Base-by-base conservation (phyloP, 2,113 vertebrate genomes). In the Ivindomyrus marchei region DNA sequence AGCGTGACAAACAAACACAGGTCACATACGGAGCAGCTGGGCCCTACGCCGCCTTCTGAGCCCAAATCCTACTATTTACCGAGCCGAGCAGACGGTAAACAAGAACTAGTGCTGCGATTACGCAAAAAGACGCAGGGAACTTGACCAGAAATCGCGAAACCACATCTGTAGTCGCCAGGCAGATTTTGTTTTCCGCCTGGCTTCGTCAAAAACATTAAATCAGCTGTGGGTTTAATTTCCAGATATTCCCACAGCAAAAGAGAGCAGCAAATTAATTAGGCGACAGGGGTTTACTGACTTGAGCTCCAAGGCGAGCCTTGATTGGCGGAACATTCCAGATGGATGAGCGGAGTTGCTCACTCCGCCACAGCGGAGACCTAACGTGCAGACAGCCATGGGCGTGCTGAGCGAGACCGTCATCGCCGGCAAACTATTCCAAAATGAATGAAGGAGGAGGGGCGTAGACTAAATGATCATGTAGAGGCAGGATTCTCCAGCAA, bases 281-380 rank as follows among this genome's bases (percentile, higher is more conserved):
- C 17, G 31, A 42, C 74, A 8, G 10, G 36, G 74, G 27, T 70
- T 80, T 42, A 42, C n/a, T 42, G 74, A 42, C 36, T 80, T 36
- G 39, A 80, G 74, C 36, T 80, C 74, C 31, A 80, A 19, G 39
- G 74, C 17, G 74, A 42, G 13, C 31, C 74, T 42, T 19, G 74
- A 80, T 80, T 80, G 46, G 10, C 24, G 83, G 21, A 85, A 49
- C 83, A 85, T 85, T 85, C 83, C 83, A 85, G 45, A 49, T 85
- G 83, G 46, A 49, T 85, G 42, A 47, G 42, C 8, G 10, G 3
- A 24, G 46, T 15, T 6, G n/a, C 42, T 85, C 46, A 49, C 3
- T 85, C 42, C 3, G 9, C 47, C 19, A 9, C 24, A 45, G 42
- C 4, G 10, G 83, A 42, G 49, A 27, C 45, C 36, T n/a, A 47